phyloP scores from a whole-genome alignment of 2,888 invertebrate species.

The Saturnia japonica region DNA sequence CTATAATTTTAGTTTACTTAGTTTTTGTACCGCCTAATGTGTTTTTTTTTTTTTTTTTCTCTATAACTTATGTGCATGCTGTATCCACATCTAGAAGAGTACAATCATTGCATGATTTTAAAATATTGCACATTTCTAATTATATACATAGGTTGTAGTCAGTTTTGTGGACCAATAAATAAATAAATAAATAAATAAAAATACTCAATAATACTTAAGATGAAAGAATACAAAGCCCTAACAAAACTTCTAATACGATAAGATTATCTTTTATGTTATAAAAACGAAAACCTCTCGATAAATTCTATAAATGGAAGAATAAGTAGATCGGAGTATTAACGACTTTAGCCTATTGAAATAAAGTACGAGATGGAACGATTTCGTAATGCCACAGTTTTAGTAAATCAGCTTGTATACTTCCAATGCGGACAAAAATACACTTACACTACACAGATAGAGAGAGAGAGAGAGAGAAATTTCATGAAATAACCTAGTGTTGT shows the following conservation, averaged over 20 bases:
- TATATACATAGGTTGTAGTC: too few relatives aligned
- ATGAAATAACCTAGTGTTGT: too few relatives aligned
- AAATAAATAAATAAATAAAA: too few relatives aligned
- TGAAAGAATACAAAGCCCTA: neutral
- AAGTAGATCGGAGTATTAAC: neutral
- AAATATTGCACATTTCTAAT: too few relatives aligned
- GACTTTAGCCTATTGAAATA: neutral
- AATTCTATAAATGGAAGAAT: conserved; percentile 1
- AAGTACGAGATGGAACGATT: neutral
- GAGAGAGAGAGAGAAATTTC: too few relatives aligned
- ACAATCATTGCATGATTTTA: too few relatives aligned
- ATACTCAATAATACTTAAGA: conserved; percentile 7
- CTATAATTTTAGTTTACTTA: too few relatives aligned
- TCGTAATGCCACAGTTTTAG: neutral
- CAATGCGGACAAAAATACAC: neutral
- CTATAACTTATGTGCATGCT: too few relatives aligned
- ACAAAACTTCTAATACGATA: conserved; percentile 25
- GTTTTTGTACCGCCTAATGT: too few relatives aligned
- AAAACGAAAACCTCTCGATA: neutral
- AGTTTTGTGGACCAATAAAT: too few relatives aligned
- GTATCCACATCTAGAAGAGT: too few relatives aligned
- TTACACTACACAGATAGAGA: neutral
- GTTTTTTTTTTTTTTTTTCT: too few relatives aligned
- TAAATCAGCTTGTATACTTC: neutral
- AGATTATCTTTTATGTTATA: conserved; percentile 23